Conservation (phyloP, 1,140 invertebrate species). For the Oscheius sp. region DNA sequence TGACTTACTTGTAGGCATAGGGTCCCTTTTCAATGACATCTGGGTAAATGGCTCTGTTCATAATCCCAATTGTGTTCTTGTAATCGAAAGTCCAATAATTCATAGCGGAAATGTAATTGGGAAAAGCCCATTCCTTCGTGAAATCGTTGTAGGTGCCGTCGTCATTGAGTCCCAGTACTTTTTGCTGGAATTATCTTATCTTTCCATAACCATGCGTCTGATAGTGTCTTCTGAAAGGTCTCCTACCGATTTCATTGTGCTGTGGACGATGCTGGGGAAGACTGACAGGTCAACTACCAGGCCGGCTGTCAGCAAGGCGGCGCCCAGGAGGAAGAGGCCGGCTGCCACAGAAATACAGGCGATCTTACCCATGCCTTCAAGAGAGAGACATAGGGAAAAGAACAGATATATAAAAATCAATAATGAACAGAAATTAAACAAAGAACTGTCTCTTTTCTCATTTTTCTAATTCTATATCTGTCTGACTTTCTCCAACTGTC, state of each 20-base stretch:
- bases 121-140: slow-evolving; percentile 22
- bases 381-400: no score
- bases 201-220: background rate
- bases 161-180: slow-evolving; percentile 34
- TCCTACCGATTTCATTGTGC: slow-evolving; percentile 9
- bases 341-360: background rate
- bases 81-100: slow-evolving; percentile 33
- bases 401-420: no score
- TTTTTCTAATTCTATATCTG: no score
- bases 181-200: slow-evolving; percentile 19
- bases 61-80: slow-evolving; percentile 35
- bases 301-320: slow-evolving; percentile 16
- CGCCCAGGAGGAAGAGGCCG: slow-evolving; percentile 21
- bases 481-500: no score
- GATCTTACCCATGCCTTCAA: background rate
- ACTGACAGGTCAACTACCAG: slow-evolving; percentile 23
- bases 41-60: slow-evolving; percentile 32
- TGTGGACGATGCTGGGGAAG: slow-evolving; percentile 24
- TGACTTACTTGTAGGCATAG: slow-evolving; percentile 34
- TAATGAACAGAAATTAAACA: no score
- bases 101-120: slow-evolving; percentile 23
- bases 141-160: slow-evolving; percentile 35
- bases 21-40: slow-evolving; percentile 38
- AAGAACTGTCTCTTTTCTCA: no score
- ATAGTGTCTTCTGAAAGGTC: background rate